Evolutionary conservation across 2,113 vertebrate genomes (phyloP).

Genomic region (Limnothrissa miodon): DNA sequence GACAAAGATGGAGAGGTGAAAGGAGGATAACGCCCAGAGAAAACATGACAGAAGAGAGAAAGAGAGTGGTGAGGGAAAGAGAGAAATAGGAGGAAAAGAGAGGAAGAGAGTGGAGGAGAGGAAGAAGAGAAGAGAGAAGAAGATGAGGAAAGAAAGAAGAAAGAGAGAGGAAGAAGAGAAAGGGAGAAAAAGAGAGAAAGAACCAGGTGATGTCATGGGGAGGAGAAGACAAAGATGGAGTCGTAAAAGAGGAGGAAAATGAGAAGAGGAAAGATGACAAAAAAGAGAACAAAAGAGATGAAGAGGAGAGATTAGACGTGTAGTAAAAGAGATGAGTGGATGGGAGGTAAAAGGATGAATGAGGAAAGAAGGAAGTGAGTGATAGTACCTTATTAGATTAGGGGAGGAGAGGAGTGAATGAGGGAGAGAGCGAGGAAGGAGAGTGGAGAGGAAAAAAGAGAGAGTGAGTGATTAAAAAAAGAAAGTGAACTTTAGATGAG

Average conservation of each 20-base stretch:
- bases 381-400: no score
- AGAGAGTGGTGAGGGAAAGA: not conserved
- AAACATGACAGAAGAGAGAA: not conserved
- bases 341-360: conserved; percentile 24
- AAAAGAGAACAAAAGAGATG: not conserved
- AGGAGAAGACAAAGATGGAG: no score
- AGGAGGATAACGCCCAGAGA: not conserved
- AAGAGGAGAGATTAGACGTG: no score
- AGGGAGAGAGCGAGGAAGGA: no score
- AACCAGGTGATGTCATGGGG: not conserved
- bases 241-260: not conserved
- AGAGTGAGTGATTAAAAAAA: no score
- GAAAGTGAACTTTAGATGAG: no score
- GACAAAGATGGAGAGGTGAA: conserved; percentile 24
- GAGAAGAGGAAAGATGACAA: not conserved
- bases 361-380: conserved; percentile 25
- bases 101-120: conserved; percentile 25
- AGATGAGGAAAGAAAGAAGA: not conserved
- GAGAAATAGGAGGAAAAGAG: not conserved
- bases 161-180: no score
- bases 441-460: no score
- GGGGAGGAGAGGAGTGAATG: no score
- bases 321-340: not conserved
- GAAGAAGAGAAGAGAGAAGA: conserved; percentile 19
- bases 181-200: not conserved